phyloP scores from a whole-genome alignment of 1,140 invertebrate species.

The Drosophila lowei region DNA sequence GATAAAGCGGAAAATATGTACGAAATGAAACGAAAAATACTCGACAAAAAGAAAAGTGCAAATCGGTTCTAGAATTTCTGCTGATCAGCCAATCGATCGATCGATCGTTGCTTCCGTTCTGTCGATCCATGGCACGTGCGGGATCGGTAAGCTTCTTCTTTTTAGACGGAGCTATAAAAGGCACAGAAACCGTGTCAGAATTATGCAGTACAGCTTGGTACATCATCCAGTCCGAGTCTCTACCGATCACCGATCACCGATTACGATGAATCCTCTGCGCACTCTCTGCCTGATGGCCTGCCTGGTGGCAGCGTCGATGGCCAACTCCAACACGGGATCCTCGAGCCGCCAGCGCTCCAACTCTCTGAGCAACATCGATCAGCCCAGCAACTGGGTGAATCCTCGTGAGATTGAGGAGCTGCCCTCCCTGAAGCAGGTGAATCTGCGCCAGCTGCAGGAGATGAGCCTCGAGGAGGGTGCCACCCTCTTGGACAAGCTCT shows the following conservation, averaged over 20 bases:
- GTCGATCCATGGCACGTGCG: slow-evolving; percentile 47
- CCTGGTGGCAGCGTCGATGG: slow-evolving; percentile 54
- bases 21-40: no score
- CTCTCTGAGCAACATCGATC: slow-evolving; percentile 46
- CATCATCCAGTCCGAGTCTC: not conserved
- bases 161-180: slow-evolving; percentile 49
- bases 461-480: slow-evolving; percentile 71
- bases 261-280: slow-evolving; percentile 68
- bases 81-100: no score
- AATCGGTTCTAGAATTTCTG: no score
- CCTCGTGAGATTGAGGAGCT: slow-evolving; percentile 60
- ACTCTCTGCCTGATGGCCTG: slow-evolving; percentile 62
- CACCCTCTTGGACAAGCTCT: slow-evolving; percentile 61
- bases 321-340: slow-evolving; percentile 7
- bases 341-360: slow-evolving; percentile 30
- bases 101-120: slow-evolving; percentile 7
- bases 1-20: no score
- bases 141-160: not conserved
- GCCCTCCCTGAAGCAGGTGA: slow-evolving; percentile 66
- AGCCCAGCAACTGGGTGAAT: slow-evolving; percentile 72
- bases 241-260: no score
- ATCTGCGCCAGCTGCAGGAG: slow-evolving; percentile 62
- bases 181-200: not conserved
- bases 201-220: slow-evolving; percentile 60
- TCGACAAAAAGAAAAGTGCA: not conserved